Base-by-base conservation (phyloP, 2,113 vertebrate genomes). In the Xenotilapia leptura region DNA sequence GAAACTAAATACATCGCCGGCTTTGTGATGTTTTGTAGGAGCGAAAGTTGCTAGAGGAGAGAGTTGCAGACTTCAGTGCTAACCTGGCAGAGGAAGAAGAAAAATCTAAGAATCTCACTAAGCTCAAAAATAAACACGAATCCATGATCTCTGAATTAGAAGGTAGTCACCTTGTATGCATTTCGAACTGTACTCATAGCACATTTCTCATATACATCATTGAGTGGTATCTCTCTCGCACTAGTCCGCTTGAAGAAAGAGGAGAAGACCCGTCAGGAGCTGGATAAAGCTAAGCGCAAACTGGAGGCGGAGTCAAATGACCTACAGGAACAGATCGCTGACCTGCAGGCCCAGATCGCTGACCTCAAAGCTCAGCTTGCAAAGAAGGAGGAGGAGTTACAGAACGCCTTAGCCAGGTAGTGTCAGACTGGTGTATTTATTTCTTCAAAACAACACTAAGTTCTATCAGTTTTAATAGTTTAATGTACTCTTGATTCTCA, bases 101-200 rank as follows among this genome's bases (percentile, higher is more conserved):
- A 93, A 99, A 99, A 89, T 98, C 98, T 19, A 99, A 99, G 95
- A 99, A 99, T 82, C 96, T 99, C 58, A 98, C 97, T 28, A 99
- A 99, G 89, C 96, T 99, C 82, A 99, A 99, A 95, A 98, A 97
- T 83, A 99, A 99, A 92, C 98, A 99, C 1, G 98, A 99, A 93
- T 99, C 98, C 70, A 99, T 99, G 98, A 99, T 99, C 91, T 99
- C 98, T 80, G 98, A 99, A 88, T 97, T 99, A 51, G 98, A 99
- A 96, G 98, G 98, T 99, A 90, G 87, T n/a, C 17, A 2, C 54
- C 10, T 68, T 26, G 58, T 38, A 23, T 47, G 6, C 8, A 21
- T 17, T 58, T 31, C 1, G 9, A 83, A 40, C 54, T 10, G 6
- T 55, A 28, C 7, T 68, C 8, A 11, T 10, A 13, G 0, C 4